Percentiles rank a stretch among this genome's conserved stretches.
These are phyloP conservation scores for Sciaenops ocellatus DNA, from an alignment of 2,797 vertebrate species.

Conservation along the genomic window DNA sequence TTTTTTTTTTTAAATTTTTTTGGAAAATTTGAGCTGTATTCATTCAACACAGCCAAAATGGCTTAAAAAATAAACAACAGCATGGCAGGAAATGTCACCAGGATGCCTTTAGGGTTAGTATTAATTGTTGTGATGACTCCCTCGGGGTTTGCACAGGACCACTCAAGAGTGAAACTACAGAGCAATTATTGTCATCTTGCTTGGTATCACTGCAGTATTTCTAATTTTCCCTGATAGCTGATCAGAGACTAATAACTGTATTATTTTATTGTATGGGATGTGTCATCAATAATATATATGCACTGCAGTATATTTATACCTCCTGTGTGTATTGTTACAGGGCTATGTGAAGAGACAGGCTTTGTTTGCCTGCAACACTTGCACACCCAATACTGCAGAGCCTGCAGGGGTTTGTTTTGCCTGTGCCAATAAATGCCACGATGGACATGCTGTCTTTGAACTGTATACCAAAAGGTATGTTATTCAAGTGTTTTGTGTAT, in stretches of 20 bases:
- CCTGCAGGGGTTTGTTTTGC: slow-evolving; percentile 93
- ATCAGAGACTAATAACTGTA: neutral
- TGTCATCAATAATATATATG: neutral
- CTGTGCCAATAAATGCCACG: slow-evolving; percentile 95
- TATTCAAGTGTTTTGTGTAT: neutral
- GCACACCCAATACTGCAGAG: slow-evolving; percentile 87
- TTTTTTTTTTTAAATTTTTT: too few species aligned
- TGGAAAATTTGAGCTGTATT: too few species aligned
- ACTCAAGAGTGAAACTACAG: neutral
- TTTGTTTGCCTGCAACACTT: slow-evolving; percentile 93
- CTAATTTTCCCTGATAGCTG: neutral
- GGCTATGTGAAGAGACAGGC: slow-evolving; percentile 95
- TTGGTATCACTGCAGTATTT: neutral
- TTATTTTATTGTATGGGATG: neutral
- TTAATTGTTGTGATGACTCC: too few species aligned
- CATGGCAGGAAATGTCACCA: too few species aligned
- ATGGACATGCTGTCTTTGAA: slow-evolving; percentile 93
- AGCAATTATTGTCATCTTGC: too few species aligned
- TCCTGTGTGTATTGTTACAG: slow-evolving; percentile 73
- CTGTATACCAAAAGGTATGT: slow-evolving; percentile 95
- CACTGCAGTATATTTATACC: neutral
- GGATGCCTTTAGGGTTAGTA: too few species aligned
- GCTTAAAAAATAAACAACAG: too few species aligned
- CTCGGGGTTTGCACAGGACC: neutral
- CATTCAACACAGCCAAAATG: too few species aligned